Percentiles rank a stretch among this genome's conserved stretches.
Conservation (phyloP, 2,888 invertebrate species). For the Diabrotica balteata region DNA sequence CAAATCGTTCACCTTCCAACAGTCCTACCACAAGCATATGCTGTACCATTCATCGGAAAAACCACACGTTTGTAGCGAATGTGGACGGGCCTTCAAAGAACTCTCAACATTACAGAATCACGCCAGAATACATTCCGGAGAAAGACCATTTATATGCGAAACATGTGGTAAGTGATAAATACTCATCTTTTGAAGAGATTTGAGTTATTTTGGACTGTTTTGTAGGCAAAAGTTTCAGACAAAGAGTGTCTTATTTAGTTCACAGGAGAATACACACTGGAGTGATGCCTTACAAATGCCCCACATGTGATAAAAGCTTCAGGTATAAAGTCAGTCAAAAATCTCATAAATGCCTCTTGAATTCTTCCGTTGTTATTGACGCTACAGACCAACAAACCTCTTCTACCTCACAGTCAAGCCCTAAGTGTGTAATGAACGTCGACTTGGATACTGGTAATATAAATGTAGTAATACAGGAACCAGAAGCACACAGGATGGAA, state of each 20-base stretch:
- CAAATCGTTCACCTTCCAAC: conserved; percentile 88
- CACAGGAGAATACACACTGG: conserved; percentile 86
- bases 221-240: conserved; percentile 84
- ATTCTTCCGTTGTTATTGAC: conserved; percentile 67
- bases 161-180: conserved; percentile 71
- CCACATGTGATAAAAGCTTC: conserved; percentile 80
- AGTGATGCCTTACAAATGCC: conserved; percentile 86
- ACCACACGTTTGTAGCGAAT: conserved; percentile 75
- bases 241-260: conserved; percentile 84
- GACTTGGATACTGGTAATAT: conserved; percentile 48
- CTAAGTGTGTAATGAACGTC: conserved; percentile 46
- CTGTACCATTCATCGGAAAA: conserved; percentile 87
- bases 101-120: conserved; percentile 87
- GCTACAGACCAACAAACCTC: conserved; percentile 33
- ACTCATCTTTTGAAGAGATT: too few species aligned
- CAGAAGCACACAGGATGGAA: neutral
- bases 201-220: too few species aligned
- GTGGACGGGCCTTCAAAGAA: conserved; percentile 85
- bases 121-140: conserved; percentile 83
- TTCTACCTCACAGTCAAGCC: conserved; percentile 6
- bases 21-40: conserved; percentile 88
- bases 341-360: conserved; percentile 79
- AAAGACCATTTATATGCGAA: conserved; percentile 87
- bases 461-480: conserved; percentile 41
- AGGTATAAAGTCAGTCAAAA: conserved; percentile 86